Evolutionary conservation across 2,113 vertebrate species (phyloP), one percentile per base, ranked within the genome.

Genomic region (Salvelinus alpinus): DNA sequence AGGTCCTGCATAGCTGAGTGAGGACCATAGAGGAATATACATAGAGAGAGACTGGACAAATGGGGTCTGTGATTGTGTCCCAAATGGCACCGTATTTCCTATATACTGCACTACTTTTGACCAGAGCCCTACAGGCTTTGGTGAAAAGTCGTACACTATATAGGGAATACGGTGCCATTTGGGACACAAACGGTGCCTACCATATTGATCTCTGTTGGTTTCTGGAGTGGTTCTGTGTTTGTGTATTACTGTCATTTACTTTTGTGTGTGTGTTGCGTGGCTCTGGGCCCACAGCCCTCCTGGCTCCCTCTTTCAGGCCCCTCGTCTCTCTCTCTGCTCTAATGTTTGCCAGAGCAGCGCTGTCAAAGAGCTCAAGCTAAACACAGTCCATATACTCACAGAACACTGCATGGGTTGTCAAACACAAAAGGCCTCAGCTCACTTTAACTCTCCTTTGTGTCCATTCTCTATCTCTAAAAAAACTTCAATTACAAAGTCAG

Each of bases 271-370:
- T 65, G 13, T 76, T 70, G 83, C 29, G 62, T n/a, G 18, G 24
- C 6, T 34, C 25, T 78, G 75, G 80, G 78, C 78, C 64, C 7
- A 75, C 34, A 64, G 24, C 76, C 6, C 2, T 85, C 72, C 71
- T 77, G 5, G 38, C 77, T 90, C 92, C 94, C 90, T 92, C 87
- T 80, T 3, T 51, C 5, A 0, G 91, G 94, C 94, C 95, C 90
- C 92, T 81, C n/a, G 22, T 27, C 85, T 84, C 86, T 84, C 86
- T 84, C 86, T 84, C 86, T 84, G 82, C 75, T 82, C 76, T 90
- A 87, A 90, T 88, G 84, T 88, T 90, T 91, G 94, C 92, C 93
- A 94, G 89, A 88, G 85, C 85, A 77, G 74, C 65, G 69, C 86
- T 83, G 86, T 86, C 87, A 84, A 78, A 74, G 62, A 76, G 68